Conservation (phyloP, 1,140 invertebrate species). For the Plodia interpunctella region DNA sequence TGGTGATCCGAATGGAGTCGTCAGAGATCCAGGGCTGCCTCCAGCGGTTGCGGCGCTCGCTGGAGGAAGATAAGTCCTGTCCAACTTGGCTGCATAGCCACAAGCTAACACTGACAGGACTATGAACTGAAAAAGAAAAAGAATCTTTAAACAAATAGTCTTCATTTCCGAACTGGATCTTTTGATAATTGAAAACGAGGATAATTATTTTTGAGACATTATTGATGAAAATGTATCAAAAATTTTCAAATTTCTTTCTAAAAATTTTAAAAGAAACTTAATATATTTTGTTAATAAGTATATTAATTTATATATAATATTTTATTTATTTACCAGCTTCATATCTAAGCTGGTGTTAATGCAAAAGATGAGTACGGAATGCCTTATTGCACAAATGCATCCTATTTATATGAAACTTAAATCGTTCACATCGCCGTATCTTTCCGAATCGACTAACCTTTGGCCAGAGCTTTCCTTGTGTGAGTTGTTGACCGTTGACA, state of each 20-base stretch:
- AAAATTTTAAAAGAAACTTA: too few relatives aligned
- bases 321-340: slow-evolving; percentile 58
- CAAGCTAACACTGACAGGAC: slow-evolving; percentile 55
- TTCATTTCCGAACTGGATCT: too few relatives aligned
- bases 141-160: not conserved
- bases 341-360: slow-evolving; percentile 50
- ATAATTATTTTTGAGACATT: too few relatives aligned
- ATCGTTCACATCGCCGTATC: slow-evolving; percentile 53
- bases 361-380: slow-evolving; percentile 48
- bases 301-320: slow-evolving; percentile 1
- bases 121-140: slow-evolving; percentile 55
- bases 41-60: slow-evolving; percentile 75
- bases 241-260: too few relatives aligned
- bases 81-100: slow-evolving; percentile 75
- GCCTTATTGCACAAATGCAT: slow-evolving; percentile 29
- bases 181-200: too few relatives aligned
- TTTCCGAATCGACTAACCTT: slow-evolving; percentile 65
- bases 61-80: slow-evolving; percentile 81
- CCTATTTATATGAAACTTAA: slow-evolving; percentile 69
- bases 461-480: slow-evolving; percentile 50
- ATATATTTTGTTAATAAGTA: not conserved
- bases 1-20: slow-evolving; percentile 34
- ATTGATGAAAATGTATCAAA: too few relatives aligned
- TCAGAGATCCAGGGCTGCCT: slow-evolving; percentile 66
- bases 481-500: slow-evolving; percentile 19